Conservation (phyloP, 2,888 invertebrate species). For the Heliconius charithonia region DNA sequence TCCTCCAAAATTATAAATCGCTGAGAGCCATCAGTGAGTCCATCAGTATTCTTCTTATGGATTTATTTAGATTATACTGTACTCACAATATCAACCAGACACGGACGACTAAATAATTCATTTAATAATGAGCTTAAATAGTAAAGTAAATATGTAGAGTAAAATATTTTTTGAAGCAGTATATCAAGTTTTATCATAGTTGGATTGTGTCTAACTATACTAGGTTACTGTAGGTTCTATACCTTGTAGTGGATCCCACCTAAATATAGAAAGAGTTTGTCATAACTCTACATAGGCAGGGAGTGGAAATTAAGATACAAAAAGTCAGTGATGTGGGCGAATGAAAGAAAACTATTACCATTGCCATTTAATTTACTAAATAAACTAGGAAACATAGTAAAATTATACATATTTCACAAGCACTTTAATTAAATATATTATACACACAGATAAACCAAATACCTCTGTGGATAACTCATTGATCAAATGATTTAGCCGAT, state of each 20-base stretch:
- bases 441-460: slow-evolving; percentile 25
- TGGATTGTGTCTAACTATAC: neutral
- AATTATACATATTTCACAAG: too few species aligned
- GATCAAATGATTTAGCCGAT: slow-evolving; percentile 79
- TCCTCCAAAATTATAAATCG: slow-evolving; percentile 70
- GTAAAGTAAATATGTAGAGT: neutral
- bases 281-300: neutral
- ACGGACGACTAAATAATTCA: neutral
- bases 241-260: too few species aligned
- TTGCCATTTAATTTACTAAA: neutral
- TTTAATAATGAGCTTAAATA: neutral
- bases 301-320: neutral
- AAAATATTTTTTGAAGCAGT: neutral
- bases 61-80: slow-evolving; percentile 6
- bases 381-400: neutral
- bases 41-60: slow-evolving; percentile 32
- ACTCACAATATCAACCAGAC: neutral
- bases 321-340: neutral
- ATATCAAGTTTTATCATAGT: neutral
- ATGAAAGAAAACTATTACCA: neutral
- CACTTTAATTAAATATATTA: neutral
- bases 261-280: neutral
- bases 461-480: slow-evolving; percentile 70
- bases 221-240: too few species aligned
- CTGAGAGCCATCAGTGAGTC: slow-evolving; percentile 44